Evolutionary conservation across 1,140 invertebrate genomes (phyloP), one percentile per base, ranked within the genome.

Genomic region (Drosophila melanica): DNA sequence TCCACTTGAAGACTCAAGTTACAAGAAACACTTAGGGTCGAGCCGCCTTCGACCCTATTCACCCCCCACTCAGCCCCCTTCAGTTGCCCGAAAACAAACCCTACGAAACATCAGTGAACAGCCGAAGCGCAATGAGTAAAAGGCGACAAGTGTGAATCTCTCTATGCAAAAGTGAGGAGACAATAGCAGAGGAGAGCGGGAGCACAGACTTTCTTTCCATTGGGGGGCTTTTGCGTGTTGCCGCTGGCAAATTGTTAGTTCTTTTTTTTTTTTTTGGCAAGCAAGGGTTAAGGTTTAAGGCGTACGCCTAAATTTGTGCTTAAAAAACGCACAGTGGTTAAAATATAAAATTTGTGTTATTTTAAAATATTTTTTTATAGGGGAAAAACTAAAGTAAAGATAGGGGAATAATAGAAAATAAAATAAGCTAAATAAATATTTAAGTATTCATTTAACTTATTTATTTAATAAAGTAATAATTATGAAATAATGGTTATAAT

Each of bases 1-100:
- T 77, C 69, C 84, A 89, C 84, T 89, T 85, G 77, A 90, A 80
- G 77, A 85, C 85, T 90, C 84, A 85, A 89, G 84, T 89, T 90
- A 89, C 84, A 89, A 78, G 85, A 89, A 89, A 90, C 84, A 89
- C 84, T 89, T 89, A 80, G 85, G 55, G 81, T 75, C 76, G 69
- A 65, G 69, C 73, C 73, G 69, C 67, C 68, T 62, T 68, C 84
- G 68, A 67, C 68, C 81, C 57, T 48, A 53, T 54, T 39, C 23
- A 5, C 16, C 14, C 14, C 30, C 23, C 37, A 18, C 20, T 7
- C 23, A n/a, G n/a, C 27, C 27, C 45, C 18, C 10, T 14, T 4
- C 6, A 35, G 27, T 3, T 51, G 12, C 59, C 48, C 44, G n/a
- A 37, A 57, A 77, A 44, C 50, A 64, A 58, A 60, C 41, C 42